phyloP scores from a whole-genome alignment of 2,888 invertebrate species.

The Diplazon laetatorius region DNA sequence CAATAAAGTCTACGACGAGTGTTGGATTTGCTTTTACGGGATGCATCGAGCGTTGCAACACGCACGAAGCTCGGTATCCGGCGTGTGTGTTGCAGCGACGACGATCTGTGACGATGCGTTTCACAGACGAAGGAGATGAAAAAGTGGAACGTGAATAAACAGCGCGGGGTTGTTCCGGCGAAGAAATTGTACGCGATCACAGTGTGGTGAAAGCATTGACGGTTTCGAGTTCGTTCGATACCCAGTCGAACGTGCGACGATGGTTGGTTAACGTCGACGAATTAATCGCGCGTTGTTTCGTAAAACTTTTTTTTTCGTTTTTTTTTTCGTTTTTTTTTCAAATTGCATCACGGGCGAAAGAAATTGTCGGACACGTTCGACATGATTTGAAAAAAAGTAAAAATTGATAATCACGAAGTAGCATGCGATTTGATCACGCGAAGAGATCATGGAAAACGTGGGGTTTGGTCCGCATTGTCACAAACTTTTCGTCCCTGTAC shows the following conservation, averaged over 20 bases:
- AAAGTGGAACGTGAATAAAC: slow-evolving; percentile 38
- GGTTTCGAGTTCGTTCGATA: slow-evolving; percentile 59
- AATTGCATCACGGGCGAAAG: not conserved
- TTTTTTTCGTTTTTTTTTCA: too few relatives aligned
- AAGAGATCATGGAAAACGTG: slow-evolving; percentile 71
- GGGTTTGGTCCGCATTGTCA: slow-evolving; percentile 63
- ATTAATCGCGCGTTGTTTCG: slow-evolving; percentile 8
- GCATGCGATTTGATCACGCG: slow-evolving; percentile 70
- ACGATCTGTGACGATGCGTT: slow-evolving; percentile 25
- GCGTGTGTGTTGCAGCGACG: not conserved
- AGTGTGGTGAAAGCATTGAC: slow-evolving; percentile 43
- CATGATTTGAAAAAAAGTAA: slow-evolving; percentile 73
- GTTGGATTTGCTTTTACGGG: not conserved
- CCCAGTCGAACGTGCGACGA: slow-evolving; percentile 50
- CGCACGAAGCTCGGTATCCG: not conserved
- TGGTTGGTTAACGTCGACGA: slow-evolving; percentile 37
- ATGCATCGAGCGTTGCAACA: slow-evolving; percentile 12
- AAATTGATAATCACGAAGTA: slow-evolving; percentile 64
- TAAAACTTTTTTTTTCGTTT: too few relatives aligned
- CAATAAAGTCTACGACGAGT: slow-evolving; percentile 6
- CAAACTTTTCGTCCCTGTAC: slow-evolving; percentile 50
- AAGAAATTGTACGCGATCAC: slow-evolving; percentile 53
- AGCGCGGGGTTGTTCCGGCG: slow-evolving; percentile 61
- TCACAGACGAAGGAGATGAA: slow-evolving; percentile 8
- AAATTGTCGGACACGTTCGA: slow-evolving; percentile 33